Evolutionary conservation across 2,797 vertebrate species (phyloP).

Genomic region (Nannoperca australis): DNA sequence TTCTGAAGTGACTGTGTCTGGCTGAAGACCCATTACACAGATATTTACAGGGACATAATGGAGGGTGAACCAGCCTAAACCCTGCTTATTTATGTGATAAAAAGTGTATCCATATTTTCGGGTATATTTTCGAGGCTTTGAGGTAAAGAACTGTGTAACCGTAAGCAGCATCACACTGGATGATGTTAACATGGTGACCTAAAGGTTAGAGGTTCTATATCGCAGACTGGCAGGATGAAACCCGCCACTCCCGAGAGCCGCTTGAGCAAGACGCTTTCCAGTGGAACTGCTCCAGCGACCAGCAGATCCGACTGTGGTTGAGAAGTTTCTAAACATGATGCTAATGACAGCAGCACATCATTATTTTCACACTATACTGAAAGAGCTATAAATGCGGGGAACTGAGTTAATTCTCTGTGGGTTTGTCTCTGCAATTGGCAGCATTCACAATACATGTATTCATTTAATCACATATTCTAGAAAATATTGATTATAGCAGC

Average conservation of each 20-base stretch:
- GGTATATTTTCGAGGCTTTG: not conserved
- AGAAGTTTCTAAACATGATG: not conserved
- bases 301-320: not conserved
- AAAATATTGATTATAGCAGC: not conserved
- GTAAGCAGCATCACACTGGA: not conserved
- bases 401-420: not conserved
- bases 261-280: not conserved
- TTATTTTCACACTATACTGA: too few relatives aligned
- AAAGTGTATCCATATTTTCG: not conserved
- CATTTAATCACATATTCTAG: not conserved
- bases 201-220: not conserved
- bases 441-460: not conserved
- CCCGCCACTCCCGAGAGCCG: not conserved
- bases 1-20: constrained; percentile 16
- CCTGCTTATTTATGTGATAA: constrained; percentile 1
- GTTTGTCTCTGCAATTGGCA: not conserved
- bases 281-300: not conserved
- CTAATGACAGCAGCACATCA: not conserved
- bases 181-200: not conserved
- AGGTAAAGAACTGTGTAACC: not conserved
- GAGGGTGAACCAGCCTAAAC: constrained; percentile 1
- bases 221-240: not conserved
- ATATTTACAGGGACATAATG: constrained; percentile 20
- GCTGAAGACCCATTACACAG: not conserved
- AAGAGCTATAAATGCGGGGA: too few relatives aligned